These are phyloP conservation scores for Psettodes erumei DNA, from an alignment of 2,113 vertebrate genomes.

Conservation along the genomic window DNA sequence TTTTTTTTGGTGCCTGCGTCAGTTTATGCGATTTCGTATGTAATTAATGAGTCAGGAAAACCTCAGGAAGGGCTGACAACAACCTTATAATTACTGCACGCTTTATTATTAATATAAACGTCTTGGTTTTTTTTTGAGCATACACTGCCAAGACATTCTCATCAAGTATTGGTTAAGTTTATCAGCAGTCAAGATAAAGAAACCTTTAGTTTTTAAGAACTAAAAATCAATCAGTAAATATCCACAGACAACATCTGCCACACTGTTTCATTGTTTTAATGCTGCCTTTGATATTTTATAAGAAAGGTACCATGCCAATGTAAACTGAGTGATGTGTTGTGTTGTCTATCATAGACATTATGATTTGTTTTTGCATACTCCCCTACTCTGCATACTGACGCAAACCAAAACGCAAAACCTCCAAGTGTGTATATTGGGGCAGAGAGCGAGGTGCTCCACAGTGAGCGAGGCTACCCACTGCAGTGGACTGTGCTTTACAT, in stretches of 20 bases:
- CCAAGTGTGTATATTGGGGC: not conserved
- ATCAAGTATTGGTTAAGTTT: not conserved
- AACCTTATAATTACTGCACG: not conserved
- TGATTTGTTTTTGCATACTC: conserved; percentile 8
- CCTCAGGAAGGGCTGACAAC: not conserved
- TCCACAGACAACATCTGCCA: not conserved
- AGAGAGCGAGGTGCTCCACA: not conserved
- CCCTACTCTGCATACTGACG: not conserved
- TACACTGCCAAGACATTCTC: no score
- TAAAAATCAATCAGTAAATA: not conserved
- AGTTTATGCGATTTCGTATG: not conserved
- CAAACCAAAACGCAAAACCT: not conserved
- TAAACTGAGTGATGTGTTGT: not conserved
- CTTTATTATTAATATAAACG: no score
- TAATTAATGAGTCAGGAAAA: not conserved
- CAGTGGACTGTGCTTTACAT: not conserved
- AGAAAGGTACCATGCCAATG: not conserved
- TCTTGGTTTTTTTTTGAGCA: no score
- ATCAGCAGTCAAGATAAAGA: not conserved
- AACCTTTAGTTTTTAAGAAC: no score
- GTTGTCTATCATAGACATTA: no score
- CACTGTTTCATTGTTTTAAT: not conserved
- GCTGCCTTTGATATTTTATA: not conserved
- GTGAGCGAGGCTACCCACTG: not conserved
- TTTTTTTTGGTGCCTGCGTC: no score